Base-by-base conservation (phyloP, 2,113 vertebrate genomes). In the Mirounga angustirostris region DNA sequence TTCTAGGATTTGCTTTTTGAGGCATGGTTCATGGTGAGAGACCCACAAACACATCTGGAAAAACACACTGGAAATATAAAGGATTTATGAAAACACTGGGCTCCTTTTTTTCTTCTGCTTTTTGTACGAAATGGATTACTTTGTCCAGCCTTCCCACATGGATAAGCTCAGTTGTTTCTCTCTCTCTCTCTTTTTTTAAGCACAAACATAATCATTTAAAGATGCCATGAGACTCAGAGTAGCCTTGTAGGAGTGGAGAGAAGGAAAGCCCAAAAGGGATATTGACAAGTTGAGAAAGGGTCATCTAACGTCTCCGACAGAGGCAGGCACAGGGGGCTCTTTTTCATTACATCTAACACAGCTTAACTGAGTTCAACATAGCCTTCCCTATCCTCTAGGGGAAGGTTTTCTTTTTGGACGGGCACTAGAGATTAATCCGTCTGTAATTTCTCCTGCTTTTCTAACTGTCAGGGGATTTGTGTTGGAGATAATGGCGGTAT, bases 361-460 rank as follows among this genome's bases (percentile, higher is more conserved):
- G 98, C 98, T 98, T 98, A 98, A 98, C 98, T 65, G 90, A 98
- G 97, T 98, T 98, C 98, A 98, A 97, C 98, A 98, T 30, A 97
- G 97, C 97, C 97, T 96, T 84, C 96, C 90, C 84, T 71, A 58
- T 87, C 98, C 98, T 99, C 94, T 96, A 89, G 97, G 93, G 95
- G 96, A 93, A 85, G 88, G 54, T 94, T 97, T 97, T 76, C 94
- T 97, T 98, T 96, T 92, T 93, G 95, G 97, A 96, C 5, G 36
- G 96, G 95, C 96, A 96, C 96, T 98, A 97, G 97, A 98, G 98
- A 98, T 99, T 98, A 99, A 99, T 99, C 98, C 95, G 73, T 82
- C 97, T 98, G 96, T 98, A 98, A 98, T 98, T 98, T 98, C 98
- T 97, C 98, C 92, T 97, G 98, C 97, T 36, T 98, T 98, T 97